phyloP scores from a whole-genome alignment of 2,797 vertebrate species.

The Coluber constrictor region DNA sequence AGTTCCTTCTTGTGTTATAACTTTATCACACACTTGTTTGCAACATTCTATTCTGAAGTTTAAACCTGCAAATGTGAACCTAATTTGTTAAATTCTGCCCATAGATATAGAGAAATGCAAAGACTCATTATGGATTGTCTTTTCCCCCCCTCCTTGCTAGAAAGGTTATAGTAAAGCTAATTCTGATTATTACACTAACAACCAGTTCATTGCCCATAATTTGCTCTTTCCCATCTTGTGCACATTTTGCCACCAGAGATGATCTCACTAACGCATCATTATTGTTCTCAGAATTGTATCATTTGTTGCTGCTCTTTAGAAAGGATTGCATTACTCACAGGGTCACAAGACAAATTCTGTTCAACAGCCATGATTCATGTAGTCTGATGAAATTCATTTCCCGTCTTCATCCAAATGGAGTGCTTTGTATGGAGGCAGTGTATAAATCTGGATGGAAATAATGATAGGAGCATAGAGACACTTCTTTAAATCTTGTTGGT shows the following conservation, averaged over 20 bases:
- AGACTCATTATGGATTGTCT: neutral
- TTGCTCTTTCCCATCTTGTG: slow-evolving; percentile 9
- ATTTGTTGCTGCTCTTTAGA: slow-evolving; percentile 23
- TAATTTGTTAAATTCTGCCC: neutral
- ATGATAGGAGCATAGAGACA: neutral
- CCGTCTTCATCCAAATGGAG: slow-evolving; percentile 8
- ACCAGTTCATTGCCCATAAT: slow-evolving; percentile 13
- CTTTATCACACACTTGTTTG: neutral
- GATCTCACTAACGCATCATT: slow-evolving; percentile 23
- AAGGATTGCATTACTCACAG: slow-evolving; percentile 22
- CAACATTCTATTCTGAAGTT: neutral
- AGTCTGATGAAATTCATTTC: neutral
- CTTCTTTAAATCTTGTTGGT: neutral
- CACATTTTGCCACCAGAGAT: slow-evolving; percentile 11
- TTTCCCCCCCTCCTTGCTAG: neutral
- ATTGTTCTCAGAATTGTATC: slow-evolving; percentile 20
- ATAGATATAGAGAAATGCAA: neutral
- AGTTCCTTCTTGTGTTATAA: neutral
- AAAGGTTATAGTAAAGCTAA: neutral
- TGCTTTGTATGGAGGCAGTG: neutral
- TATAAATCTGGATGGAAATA: neutral
- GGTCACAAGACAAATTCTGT: slow-evolving; percentile 3
- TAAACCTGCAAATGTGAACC: neutral
- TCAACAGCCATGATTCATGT: slow-evolving; percentile 6
- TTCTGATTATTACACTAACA: slow-evolving; percentile 1